phyloP scores from a whole-genome alignment of 2,113 vertebrate genomes.

The Oriolus oriolus region DNA sequence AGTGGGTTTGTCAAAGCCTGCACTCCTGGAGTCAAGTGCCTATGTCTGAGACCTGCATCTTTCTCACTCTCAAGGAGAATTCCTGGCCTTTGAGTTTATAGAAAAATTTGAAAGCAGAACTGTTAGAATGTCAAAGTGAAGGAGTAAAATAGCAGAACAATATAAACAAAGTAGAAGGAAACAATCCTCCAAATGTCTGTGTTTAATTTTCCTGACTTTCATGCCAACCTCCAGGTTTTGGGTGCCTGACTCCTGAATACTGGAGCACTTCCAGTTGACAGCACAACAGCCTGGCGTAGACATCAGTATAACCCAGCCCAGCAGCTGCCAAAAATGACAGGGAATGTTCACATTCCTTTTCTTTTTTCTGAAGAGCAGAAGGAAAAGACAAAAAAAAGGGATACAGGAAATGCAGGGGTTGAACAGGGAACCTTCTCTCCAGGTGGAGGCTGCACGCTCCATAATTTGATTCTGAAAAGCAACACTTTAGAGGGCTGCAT shows the following conservation, averaged over 20 bases:
- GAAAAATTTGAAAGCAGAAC: not conserved
- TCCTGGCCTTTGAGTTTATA: not conserved
- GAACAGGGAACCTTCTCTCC: not conserved
- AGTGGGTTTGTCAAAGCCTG: not conserved
- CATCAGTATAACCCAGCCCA: not conserved
- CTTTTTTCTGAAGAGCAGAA: not conserved
- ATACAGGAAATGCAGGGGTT: not conserved
- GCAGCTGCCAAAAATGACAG: not conserved
- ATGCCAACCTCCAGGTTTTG: not conserved
- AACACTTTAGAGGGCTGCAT: not conserved
- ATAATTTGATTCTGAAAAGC: not conserved
- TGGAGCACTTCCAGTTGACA: not conserved
- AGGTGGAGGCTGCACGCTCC: not conserved
- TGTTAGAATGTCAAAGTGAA: not conserved
- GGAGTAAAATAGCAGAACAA: not conserved
- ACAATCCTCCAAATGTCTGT: not conserved
- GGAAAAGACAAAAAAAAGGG: not conserved
- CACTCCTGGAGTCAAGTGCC: not conserved
- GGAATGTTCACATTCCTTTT: not conserved
- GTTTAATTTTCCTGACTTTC: not conserved
- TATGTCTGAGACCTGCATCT: not conserved
- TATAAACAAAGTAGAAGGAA: not conserved
- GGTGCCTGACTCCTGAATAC: not conserved
- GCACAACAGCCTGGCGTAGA: not conserved
- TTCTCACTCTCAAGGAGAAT: not conserved